Evolutionary conservation across 2,113 vertebrate genomes (phyloP).

Genomic region (Ia io): DNA sequence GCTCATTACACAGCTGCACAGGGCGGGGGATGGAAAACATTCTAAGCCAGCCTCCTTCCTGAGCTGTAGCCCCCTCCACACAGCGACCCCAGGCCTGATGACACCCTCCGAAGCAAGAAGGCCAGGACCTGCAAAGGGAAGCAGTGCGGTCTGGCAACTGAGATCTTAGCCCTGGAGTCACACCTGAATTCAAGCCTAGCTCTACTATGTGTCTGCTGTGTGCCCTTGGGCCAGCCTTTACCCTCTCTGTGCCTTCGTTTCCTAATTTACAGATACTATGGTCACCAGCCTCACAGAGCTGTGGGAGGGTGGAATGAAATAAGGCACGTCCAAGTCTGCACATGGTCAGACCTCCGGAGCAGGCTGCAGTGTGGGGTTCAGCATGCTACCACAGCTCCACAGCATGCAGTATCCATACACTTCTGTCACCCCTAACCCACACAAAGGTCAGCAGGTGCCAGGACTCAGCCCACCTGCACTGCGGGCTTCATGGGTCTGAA

Average conservation of each 20-base stretch:
- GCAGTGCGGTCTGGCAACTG: rapidly evolving
- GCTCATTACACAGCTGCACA: conserved; percentile 87
- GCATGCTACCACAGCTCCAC: neutral
- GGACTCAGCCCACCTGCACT: neutral
- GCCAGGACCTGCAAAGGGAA: neutral
- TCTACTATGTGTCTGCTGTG: neutral
- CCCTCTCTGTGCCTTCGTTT: conserved; percentile 23
- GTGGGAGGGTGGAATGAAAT: neutral
- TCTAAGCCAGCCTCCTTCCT: conserved; percentile 76
- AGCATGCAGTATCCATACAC: rapidly evolving
- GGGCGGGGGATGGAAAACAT: conserved; percentile 73
- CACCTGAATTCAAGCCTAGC: neutral
- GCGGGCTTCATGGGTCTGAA: neutral
- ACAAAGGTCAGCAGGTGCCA: neutral
- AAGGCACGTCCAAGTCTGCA: neutral
- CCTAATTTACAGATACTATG: neutral
- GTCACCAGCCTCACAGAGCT: neutral
- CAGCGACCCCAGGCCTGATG: neutral
- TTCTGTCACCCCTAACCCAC: neutral
- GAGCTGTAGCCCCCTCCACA: conserved; percentile 30
- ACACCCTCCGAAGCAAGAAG: neutral
- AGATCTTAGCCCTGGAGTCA: neutral
- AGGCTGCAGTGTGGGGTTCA: too few species aligned
- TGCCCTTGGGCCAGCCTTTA: neutral
- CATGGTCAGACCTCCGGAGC: neutral